Base-by-base conservation (phyloP, 2,888 invertebrate species). In the Rhopalosiphum nymphaeae region DNA sequence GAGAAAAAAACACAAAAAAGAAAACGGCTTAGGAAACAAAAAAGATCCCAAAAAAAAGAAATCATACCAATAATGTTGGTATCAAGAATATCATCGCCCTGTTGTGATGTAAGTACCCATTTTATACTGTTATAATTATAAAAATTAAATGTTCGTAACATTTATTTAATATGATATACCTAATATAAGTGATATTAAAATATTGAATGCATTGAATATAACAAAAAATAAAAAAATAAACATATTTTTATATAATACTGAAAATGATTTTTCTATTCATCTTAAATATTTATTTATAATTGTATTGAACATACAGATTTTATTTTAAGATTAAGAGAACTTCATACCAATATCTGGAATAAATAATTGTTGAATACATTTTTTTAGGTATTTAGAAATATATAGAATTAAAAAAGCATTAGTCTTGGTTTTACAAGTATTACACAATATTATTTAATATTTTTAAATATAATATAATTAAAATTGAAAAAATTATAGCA, bases 11-110 rank as follows among this genome's bases (percentile, higher is more conserved):
- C 98, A 95, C 98, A 98, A 95, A 97, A 98, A 95, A 97, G 98
- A 95, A 98, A 98, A 95, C 98, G 99, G 96, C 98, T 98, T 96
- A 98, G 98, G 96, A 98, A 98, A 96, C 97, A 98, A 91, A 97
- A 97, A 95, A 97, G 97, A 95, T 97, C 98, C 97, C 97, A 97
- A 97, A 95, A 94, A 92, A 98, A 98, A 96, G 97, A 97, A 96
- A 96, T 96, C 91, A 95, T 95, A 94, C 90, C 78, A 67, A 67
- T 67, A 78, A 7, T n/a, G 21, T 36, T 78, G 36, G 36, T 36
- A 21, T 10, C 57, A 57, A 57, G 57, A 57, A 9, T 57, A 26
- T 57, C 57, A 26, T 57, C 57, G 95, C 96, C 96, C 95, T 95
- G 96, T 91, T 96, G 96, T 95, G 96, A 96, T 95, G 96, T 96